Conservation (phyloP, 2,113 vertebrate species). For the Cepphus grylle region DNA sequence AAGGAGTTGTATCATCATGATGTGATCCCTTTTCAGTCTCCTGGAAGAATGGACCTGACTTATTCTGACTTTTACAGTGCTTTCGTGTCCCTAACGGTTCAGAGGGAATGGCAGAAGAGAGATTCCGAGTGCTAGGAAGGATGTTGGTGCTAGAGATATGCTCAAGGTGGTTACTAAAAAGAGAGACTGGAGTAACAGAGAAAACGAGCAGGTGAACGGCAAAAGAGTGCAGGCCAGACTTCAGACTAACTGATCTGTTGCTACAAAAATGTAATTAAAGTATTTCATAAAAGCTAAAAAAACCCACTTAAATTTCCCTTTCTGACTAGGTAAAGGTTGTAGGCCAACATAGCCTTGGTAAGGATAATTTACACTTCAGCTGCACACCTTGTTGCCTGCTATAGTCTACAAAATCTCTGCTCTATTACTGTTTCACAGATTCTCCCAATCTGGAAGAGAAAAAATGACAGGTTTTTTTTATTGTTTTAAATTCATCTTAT, state of each 20-base stretch:
- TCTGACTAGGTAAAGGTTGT: not conserved
- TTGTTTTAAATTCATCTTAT: constrained; percentile 31
- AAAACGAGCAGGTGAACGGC: not conserved
- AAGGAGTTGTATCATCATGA: not conserved
- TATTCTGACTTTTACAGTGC: not conserved
- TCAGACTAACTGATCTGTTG: not conserved
- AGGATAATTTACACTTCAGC: not conserved
- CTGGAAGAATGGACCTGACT: not conserved
- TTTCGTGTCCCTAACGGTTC: not conserved
- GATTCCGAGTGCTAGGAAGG: accelerated
- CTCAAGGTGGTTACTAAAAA: not conserved
- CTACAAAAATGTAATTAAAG: not conserved
- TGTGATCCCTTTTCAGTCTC: not conserved
- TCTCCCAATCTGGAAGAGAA: not conserved
- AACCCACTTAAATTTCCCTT: not conserved
- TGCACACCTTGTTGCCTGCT: not conserved
- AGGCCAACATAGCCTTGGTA: not conserved
- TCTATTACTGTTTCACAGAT: not conserved
- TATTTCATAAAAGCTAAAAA: not conserved
- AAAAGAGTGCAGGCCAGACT: not conserved
- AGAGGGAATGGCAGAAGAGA: not conserved
- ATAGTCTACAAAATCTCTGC: not conserved
- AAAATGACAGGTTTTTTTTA: not conserved
- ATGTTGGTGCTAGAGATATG: accelerated
- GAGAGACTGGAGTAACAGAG: not conserved